phyloP scores from a whole-genome alignment of 2,113 vertebrate species.

The Onychostoma macrolepis region DNA sequence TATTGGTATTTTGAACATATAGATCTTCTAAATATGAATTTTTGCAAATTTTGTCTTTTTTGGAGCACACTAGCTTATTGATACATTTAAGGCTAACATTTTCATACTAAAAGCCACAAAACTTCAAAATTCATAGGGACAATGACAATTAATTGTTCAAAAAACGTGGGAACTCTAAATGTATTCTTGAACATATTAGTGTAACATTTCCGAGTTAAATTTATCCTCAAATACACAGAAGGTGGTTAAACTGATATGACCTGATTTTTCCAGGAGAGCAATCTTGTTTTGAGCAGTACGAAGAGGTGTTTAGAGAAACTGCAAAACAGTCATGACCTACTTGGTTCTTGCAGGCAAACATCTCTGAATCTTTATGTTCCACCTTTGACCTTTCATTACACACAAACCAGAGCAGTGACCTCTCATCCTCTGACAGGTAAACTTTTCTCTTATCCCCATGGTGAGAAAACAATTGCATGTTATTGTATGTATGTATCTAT shows the following conservation, averaged over 20 bases:
- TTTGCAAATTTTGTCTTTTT: neutral
- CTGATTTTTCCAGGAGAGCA: neutral
- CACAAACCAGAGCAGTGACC: neutral
- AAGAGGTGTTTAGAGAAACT: neutral
- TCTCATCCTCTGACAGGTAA: neutral
- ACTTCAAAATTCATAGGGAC: neutral
- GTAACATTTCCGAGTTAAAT: neutral
- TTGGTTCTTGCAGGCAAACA: neutral
- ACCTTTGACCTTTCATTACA: slow-evolving; percentile 35
- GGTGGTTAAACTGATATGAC: neutral
- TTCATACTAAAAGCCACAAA: neutral
- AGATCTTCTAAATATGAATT: too few species aligned
- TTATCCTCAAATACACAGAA: neutral
- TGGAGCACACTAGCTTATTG: neutral
- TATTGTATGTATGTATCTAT: neutral
- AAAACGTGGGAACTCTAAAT: neutral
- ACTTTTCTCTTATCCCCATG: slow-evolving; percentile 14
- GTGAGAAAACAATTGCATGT: neutral
- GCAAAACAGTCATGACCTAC: neutral
- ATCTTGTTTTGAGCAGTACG: neutral
- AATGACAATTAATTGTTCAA: neutral
- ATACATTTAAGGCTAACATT: neutral
- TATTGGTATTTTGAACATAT: too few species aligned
- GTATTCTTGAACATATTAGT: neutral
- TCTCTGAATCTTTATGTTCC: neutral